Conservation (phyloP, 1,140 invertebrate species). For the Drosophila nigromelanica region DNA sequence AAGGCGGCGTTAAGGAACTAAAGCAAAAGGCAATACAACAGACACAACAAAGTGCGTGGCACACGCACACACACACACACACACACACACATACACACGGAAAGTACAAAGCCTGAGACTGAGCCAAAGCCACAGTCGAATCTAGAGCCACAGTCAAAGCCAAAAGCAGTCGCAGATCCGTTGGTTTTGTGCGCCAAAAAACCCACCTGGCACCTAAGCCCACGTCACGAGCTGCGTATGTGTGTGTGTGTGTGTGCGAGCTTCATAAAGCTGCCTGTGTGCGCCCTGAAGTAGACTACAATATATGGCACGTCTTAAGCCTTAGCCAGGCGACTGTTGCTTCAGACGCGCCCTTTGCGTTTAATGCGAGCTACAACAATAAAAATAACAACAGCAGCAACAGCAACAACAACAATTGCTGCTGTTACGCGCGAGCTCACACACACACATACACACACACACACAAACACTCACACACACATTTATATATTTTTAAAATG, state of each 20-base stretch:
- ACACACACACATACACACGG: constrained; percentile 1
- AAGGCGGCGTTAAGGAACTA: constrained; percentile 25
- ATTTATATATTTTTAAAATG: constrained; percentile 72
- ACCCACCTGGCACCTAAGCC: constrained; percentile 37
- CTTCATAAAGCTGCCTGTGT: constrained; percentile 33
- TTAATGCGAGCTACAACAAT: constrained; percentile 65
- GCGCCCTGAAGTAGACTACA: constrained; percentile 53
- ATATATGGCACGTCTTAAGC: constrained; percentile 70
- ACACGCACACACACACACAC: constrained; percentile 12
- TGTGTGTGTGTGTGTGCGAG: constrained; percentile 17
- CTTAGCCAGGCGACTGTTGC: constrained; percentile 62
- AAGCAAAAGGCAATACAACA: constrained; percentile 37
- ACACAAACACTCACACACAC: constrained; percentile 31
- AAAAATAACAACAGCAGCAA: constrained; percentile 28
- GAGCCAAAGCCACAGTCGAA: constrained; percentile 21
- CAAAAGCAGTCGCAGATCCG: constrained; percentile 15
- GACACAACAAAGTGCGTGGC: constrained; percentile 63
- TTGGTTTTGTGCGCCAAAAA: constrained; percentile 37
- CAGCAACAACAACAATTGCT: constrained; percentile 49
- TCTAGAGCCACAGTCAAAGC: constrained; percentile 10
- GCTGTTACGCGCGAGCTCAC: constrained; percentile 71
- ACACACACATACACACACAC: constrained; percentile 33
- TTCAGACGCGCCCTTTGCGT: constrained; percentile 72
- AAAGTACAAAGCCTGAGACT: constrained; percentile 37
- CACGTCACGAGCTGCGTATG: constrained; percentile 57